Percentiles rank a stretch among this genome's conserved stretches.
Conservation (phyloP, 2,113 vertebrate genomes). For the Leptobrachium ailaonicum region DNA sequence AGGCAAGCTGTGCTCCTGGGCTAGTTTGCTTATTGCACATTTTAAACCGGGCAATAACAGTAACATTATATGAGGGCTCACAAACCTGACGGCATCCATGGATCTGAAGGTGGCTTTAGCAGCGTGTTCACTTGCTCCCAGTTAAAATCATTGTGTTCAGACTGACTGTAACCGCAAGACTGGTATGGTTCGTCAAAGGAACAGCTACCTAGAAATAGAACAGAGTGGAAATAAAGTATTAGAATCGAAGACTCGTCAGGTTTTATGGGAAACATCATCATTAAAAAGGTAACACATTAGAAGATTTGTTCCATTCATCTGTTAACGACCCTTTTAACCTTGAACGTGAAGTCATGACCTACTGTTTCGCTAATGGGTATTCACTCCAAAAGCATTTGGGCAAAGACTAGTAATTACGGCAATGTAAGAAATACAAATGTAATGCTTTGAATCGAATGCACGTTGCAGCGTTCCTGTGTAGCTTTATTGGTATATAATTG, state of each 20-base stretch:
- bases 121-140: conserved; percentile 89
- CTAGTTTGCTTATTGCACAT: not conserved
- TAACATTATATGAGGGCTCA: not conserved
- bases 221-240: conserved; percentile 52
- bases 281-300: not conserved
- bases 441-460: not conserved
- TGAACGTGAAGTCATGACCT: not conserved
- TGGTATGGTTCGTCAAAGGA: conserved; percentile 86
- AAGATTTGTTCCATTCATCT: not conserved
- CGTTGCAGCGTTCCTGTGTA: not conserved
- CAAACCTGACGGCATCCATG: conserved; percentile 92
- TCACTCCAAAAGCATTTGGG: not conserved
- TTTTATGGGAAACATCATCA: not conserved
- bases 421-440: not conserved
- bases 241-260: not conserved
- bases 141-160: conserved; percentile 87
- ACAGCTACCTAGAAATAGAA: conserved; percentile 82
- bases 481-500: not conserved
- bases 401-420: not conserved
- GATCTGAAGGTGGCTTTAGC: conserved; percentile 75
- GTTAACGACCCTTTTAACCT: not conserved
- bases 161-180: conserved; percentile 89
- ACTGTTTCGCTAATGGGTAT: not conserved
- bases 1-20: too few relatives aligned
- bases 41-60: not conserved